These are phyloP conservation scores for Semnornis frantzii DNA, from an alignment of 2,113 vertebrate genomes.

Conservation along the genomic window DNA sequence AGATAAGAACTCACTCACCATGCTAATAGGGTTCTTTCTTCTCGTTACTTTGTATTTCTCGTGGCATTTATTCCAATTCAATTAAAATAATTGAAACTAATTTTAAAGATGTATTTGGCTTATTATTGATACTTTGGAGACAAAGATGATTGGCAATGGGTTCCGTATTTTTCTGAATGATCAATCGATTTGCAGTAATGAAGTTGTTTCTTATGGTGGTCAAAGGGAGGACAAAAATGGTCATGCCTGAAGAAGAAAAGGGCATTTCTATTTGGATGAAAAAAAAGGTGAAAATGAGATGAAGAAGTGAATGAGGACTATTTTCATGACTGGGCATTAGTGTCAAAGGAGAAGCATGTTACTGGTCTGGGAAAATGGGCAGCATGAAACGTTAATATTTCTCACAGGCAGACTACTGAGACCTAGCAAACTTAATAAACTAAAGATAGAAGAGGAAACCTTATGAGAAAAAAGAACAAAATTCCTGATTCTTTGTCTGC, in stretches of 20 bases:
- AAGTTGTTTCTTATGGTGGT: background rate
- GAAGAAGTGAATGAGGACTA: background rate
- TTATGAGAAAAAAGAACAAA: background rate
- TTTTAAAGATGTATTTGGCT: background rate
- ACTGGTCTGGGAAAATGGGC: background rate
- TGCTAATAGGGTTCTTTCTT: background rate
- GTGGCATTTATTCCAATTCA: background rate
- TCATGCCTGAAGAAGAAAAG: background rate
- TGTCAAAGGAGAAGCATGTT: background rate
- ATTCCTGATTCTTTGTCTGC: background rate
- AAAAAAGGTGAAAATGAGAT: background rate
- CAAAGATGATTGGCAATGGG: background rate
- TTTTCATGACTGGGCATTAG: background rate
- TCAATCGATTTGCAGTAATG: background rate
- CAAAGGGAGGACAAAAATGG: background rate
- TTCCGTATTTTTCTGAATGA: background rate
- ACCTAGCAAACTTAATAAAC: background rate
- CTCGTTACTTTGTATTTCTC: background rate
- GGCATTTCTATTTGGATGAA: background rate
- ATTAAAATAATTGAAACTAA: conserved; percentile 14
- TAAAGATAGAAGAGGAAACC: background rate
- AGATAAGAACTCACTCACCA: conserved; percentile 30
- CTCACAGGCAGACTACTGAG: background rate
- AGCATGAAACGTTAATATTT: background rate
- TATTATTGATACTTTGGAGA: background rate